Evolutionary conservation across 2,797 vertebrate species (phyloP).

Genomic region (Cygnus olor): DNA sequence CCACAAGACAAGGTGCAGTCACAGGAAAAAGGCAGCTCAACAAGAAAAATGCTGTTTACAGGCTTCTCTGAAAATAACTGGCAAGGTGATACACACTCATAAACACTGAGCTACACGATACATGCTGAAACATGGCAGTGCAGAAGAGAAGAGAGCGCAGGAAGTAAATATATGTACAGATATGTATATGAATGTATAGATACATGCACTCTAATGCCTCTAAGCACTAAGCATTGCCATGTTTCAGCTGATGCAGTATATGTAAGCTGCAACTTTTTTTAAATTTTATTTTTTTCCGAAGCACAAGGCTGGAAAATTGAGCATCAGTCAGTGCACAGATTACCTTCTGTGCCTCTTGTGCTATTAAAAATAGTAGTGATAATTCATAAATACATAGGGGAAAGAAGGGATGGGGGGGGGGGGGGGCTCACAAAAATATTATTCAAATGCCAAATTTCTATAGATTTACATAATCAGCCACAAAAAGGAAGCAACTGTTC

Average conservation of each 20-base stretch:
- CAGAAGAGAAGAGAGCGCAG: background rate
- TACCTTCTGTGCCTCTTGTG: background rate
- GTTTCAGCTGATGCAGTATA: background rate
- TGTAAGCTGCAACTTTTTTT: background rate
- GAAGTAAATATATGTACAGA: background rate
- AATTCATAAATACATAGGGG: background rate
- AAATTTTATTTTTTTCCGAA: background rate
- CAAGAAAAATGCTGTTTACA: background rate
- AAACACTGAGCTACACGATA: background rate
- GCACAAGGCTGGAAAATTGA: background rate
- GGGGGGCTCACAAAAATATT: background rate
- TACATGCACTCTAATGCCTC: fast-evolving
- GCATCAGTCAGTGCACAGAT: background rate
- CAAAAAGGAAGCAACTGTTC: background rate
- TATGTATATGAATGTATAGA: background rate
- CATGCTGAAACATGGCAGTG: background rate
- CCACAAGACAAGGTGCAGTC: background rate
- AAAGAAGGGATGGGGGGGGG: background rate
- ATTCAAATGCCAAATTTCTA: background rate
- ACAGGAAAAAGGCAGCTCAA: background rate
- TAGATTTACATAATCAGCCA: conserved; percentile 29
- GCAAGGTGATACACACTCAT: background rate
- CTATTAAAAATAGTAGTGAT: background rate
- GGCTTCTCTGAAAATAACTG: background rate
- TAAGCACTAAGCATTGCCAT: background rate